Evolutionary conservation across 1,140 invertebrate genomes (phyloP).

Genomic region (Pristionchus pacificus): DNA sequence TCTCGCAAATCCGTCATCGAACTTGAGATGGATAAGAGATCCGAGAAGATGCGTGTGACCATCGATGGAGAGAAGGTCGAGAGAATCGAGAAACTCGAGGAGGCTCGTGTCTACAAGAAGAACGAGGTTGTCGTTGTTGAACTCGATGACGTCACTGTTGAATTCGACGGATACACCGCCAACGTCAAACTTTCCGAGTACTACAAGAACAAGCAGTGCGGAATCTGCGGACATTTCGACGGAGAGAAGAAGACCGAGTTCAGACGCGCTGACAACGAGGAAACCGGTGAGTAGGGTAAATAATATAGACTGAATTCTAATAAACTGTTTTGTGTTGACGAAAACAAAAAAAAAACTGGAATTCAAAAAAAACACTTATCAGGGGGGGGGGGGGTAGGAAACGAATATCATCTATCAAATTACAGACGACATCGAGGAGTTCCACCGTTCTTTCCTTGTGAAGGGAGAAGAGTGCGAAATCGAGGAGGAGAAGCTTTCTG

Average conservation of each 20-base stretch:
- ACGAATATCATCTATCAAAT: background rate
- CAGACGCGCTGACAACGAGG: conserved; percentile 26
- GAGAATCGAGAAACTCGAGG: conserved; percentile 2
- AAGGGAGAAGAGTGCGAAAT: conserved; percentile 17
- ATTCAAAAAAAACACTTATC: too few species aligned
- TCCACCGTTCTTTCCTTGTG: conserved; percentile 27
- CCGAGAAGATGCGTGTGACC: conserved; percentile 16
- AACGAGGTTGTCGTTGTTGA: conserved; percentile 17
- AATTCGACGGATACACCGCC: conserved; percentile 28
- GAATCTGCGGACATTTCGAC: conserved; percentile 33
- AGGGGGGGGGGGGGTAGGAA: background rate
- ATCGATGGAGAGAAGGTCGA: conserved; percentile 27
- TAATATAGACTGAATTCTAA: background rate
- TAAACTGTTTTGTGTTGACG: conserved; percentile 20
- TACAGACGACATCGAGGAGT: conserved; percentile 20
- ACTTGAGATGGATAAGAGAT: conserved; percentile 9
- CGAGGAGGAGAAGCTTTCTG: conserved; percentile 3
- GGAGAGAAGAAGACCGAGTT: conserved; percentile 29
- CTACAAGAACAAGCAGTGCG: conserved; percentile 34
- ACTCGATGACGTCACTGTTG: conserved; percentile 19
- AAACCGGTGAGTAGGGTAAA: background rate
- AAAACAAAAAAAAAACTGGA: too few species aligned
- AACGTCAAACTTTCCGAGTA: conserved; percentile 10
- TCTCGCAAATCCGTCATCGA: conserved; percentile 12
- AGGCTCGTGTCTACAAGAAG: conserved; percentile 17